phyloP scores from a whole-genome alignment of 2,797 vertebrate species.

The Silurus lanzhouensis region DNA sequence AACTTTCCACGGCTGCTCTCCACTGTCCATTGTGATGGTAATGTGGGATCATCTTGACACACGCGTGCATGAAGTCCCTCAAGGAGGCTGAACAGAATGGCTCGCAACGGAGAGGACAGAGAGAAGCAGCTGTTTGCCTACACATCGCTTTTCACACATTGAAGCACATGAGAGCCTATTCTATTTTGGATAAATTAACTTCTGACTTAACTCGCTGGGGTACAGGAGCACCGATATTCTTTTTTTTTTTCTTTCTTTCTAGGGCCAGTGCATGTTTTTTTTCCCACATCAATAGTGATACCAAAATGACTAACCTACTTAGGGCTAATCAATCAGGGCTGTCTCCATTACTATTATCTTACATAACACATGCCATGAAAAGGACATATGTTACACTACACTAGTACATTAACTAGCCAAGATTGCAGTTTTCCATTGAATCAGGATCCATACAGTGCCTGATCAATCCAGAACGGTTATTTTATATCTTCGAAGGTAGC shows the following conservation, averaged over 20 bases:
- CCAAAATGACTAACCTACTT: neutral
- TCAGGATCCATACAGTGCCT: too few relatives aligned
- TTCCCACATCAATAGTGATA: neutral
- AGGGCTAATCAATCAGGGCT: neutral
- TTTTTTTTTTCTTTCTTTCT: neutral
- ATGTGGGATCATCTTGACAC: conserved; percentile 40
- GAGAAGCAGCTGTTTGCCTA: conserved; percentile 38
- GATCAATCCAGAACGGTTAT: neutral
- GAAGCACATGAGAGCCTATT: conserved; percentile 41
- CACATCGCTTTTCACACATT: conserved; percentile 45
- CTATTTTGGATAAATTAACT: conserved; percentile 42
- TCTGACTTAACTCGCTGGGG: conserved; percentile 12
- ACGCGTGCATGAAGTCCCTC: conserved; percentile 41
- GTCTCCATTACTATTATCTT: neutral
- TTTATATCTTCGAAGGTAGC: neutral
- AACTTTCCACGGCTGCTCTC: conserved; percentile 53
- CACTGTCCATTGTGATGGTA: conserved; percentile 54
- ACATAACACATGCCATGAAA: neutral
- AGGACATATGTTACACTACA: neutral
- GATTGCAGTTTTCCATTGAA: neutral
- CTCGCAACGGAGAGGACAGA: conserved; percentile 26
- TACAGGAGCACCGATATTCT: neutral
- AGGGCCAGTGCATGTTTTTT: neutral
- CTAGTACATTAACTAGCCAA: neutral
- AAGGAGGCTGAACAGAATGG: conserved; percentile 46